Percentiles rank a stretch among this genome's conserved stretches.
These are phyloP conservation scores for Centropus bengalensis DNA, from an alignment of 2,113 vertebrate genomes.

Conservation along the genomic window DNA sequence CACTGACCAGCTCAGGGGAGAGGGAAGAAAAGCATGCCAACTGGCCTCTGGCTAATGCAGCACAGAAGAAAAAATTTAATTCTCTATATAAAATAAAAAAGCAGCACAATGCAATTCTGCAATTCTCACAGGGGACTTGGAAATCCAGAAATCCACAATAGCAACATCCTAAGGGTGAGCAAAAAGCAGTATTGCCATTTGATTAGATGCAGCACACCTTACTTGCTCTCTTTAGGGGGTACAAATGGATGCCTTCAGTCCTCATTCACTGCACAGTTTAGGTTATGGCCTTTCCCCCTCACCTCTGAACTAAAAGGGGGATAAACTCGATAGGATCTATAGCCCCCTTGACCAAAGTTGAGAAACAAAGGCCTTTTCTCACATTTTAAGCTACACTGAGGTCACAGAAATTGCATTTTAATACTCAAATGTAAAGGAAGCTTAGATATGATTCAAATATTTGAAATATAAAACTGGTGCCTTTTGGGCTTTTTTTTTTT, in stretches of 20 bases:
- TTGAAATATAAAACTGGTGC: constrained; percentile 15
- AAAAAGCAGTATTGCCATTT: not conserved
- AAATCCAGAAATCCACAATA: not conserved
- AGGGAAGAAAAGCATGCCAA: not conserved
- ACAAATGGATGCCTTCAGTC: not conserved
- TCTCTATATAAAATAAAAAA: not conserved
- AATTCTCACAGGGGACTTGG: not conserved
- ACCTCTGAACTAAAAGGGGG: not conserved
- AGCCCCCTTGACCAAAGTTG: constrained; percentile 20
- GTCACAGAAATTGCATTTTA: not conserved
- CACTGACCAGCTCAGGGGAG: not conserved
- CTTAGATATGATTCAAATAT: not conserved
- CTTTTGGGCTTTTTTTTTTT: constrained; percentile 54
- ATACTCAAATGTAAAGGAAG: not conserved
- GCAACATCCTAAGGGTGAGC: not conserved
- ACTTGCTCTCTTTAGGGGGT: not conserved
- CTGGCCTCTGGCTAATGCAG: not conserved
- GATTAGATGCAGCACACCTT: not conserved
- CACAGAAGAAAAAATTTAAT: not conserved
- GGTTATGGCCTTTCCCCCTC: not conserved
- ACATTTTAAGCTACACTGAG: not conserved
- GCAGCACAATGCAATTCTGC: not conserved
- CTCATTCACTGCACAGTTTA: not conserved
- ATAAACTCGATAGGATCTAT: not conserved
- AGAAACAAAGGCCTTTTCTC: not conserved